Evolutionary conservation across 2,888 invertebrate genomes (phyloP), one percentile per base, ranked within the genome.

Genomic region (Meta bourneti): DNA sequence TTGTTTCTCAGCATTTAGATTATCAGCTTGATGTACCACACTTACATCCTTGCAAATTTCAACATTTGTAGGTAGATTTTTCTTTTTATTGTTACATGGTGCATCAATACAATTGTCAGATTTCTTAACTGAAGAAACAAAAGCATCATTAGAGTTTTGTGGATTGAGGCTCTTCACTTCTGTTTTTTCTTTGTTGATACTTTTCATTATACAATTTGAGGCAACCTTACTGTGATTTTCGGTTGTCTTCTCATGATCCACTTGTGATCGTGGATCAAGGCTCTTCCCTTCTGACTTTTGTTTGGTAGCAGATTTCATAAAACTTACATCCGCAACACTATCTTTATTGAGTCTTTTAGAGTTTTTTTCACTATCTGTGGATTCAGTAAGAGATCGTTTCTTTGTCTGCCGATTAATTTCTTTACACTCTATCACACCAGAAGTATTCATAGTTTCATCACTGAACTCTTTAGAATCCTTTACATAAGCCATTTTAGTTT

Each of bases 301-400:
- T 16, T 16, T 9, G 11, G 61, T 16, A 61, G 9, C 8, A 61
- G 61, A 16, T 61, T 61, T 61, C 11, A 61, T 9, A 16, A 16
- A 16, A 16, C 16, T 61, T 9, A 9, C 11, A 16, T 16, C 11
- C 5, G 61, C 7, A 61, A 61, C 61, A 49, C 7, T n/a, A 6
- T n/a, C 54, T 61, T 75, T 54, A n/a, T 8, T 54, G 4, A 75
- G 34, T 74, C 20, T 84, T 61, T 84, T 84, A 34, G 84, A 19
- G 13, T 51, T 84, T 34, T 13, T 84, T 48, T 48, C 54, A 48
- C 52, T 54, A 34, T 34, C 83, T 34, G 54, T 20, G 74, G 84
- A 48, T 20, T 54, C 54, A 52, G 20, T 51, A 34, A 71, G 71
- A n/a, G 75, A n/a, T 75, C 84, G 52, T 34, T 84, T 84, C 54